Evolutionary conservation across 2,113 vertebrate species (phyloP), one percentile per base, ranked within the genome.

Genomic region (Talpa occidentalis): DNA sequence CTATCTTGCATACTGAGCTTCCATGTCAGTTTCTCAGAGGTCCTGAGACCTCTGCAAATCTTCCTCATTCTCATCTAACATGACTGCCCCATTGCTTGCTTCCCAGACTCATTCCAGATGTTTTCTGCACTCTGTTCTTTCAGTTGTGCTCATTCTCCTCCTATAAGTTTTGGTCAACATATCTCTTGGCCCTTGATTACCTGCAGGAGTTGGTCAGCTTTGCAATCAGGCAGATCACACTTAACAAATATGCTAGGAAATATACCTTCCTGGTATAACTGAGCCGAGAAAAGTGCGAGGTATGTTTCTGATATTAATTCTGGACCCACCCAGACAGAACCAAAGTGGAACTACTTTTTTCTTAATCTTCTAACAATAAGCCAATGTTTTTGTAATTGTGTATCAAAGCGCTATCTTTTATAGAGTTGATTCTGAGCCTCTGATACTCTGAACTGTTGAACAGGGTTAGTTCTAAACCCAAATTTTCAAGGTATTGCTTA

Each of bases 331-430:
- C 99, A 98, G 94, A 99, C 98, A 90, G 99, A 99, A 98, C 99
- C 99, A 98, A 99, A 98, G 98, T 99, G 99, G 99, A 99, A 99
- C 99, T 99, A 99, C 99, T 99, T 99, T 98, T 99, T 99, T 98
- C 99, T 99, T 98, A 99, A 99, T 98, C 99, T 99, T 97, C 99
- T 99, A 98, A 99, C 99, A 97, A 99, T 99, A 98, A 99, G 99
- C 99, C 99, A 99, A 97, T 99, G 99, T 97, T 99, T 97, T 99
- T 99, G 98, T 99, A 99, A 98, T 99, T 99, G 98, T 99, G 99
- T 98, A 99, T 99, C 98, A 99, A 99, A 96, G 99, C 99, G 93
- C 99, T 99, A 98, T 99, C 99, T 98, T 99, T 99, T 99, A 99
- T 99, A 96, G 99, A 99, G 95, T 99, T 98, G 54, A 99, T 99